Evolutionary conservation across 2,797 vertebrate species (phyloP).

Genomic region (Dicrostonyx torquatus): DNA sequence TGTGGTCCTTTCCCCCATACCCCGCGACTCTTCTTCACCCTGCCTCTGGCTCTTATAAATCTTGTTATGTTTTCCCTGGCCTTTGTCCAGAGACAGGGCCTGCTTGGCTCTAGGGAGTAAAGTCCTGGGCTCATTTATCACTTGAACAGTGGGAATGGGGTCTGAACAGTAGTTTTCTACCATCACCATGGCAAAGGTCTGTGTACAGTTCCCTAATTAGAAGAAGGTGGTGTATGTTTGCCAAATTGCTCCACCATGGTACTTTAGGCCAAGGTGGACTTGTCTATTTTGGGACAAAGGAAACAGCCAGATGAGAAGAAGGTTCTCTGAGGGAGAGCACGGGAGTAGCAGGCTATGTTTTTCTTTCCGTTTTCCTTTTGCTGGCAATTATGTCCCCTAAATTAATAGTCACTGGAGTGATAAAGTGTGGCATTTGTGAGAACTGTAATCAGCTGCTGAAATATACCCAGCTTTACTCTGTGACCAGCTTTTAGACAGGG

Average conservation of each 20-base stretch:
- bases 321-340: slow-evolving; percentile 78
- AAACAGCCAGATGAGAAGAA: slow-evolving; percentile 81
- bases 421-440: slow-evolving; percentile 87
- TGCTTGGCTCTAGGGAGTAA: slow-evolving; percentile 83
- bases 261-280: slow-evolving; percentile 87
- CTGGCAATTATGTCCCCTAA: slow-evolving; percentile 92
- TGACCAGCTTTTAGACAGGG: slow-evolving; percentile 82
- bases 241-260: slow-evolving; percentile 86
- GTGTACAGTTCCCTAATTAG: slow-evolving; percentile 86
- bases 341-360: slow-evolving; percentile 82
- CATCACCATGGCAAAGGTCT: slow-evolving; percentile 84
- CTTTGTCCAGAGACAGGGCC: slow-evolving; percentile 86
- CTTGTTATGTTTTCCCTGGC: slow-evolving; percentile 90
- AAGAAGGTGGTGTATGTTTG: slow-evolving; percentile 86
- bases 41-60: slow-evolving; percentile 85
- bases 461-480: slow-evolving; percentile 85
- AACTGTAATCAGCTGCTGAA: slow-evolving; percentile 89
- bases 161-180: slow-evolving; percentile 88
- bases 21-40: slow-evolving; percentile 81
- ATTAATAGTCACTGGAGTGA: slow-evolving; percentile 91
- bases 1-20: slow-evolving; percentile 44
- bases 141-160: slow-evolving; percentile 86
- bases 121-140: slow-evolving; percentile 89
- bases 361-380: slow-evolving; percentile 79
- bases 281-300: slow-evolving; percentile 88